Evolutionary conservation across 2,797 vertebrate species (phyloP).

Genomic region (Momotus momota): DNA sequence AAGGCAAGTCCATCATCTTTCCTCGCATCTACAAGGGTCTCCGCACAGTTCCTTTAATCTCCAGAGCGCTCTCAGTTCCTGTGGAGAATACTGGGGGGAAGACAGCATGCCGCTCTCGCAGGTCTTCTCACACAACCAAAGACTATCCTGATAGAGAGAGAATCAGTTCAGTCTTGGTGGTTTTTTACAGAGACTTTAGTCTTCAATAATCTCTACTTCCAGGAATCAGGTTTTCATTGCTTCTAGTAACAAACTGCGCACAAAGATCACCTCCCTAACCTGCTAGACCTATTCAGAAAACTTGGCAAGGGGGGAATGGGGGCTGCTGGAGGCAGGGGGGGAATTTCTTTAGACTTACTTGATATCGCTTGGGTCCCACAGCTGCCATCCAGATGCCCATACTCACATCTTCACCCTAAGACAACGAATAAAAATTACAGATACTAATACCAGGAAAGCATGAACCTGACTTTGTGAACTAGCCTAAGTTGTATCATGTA

Average conservation of each 20-base stretch:
- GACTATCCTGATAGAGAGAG: constrained; percentile 84
- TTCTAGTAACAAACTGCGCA: background rate
- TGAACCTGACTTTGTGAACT: background rate
- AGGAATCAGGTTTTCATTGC: background rate
- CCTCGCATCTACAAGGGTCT: constrained; percentile 91
- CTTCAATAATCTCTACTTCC: background rate
- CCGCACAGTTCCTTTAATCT: constrained; percentile 85
- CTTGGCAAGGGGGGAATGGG: no score
- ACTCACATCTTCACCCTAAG: constrained; percentile 96
- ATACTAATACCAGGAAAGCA: background rate
- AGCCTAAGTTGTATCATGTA: background rate
- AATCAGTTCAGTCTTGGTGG: background rate
- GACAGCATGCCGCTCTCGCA: constrained; percentile 94
- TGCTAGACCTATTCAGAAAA: background rate
- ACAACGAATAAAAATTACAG: background rate
- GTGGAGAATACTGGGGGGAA: constrained; percentile 91
- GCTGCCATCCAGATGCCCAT: constrained; percentile 99
- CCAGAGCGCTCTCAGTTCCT: constrained; percentile 89
- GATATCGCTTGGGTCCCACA: constrained; percentile 91
- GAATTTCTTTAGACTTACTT: constrained; percentile 63
- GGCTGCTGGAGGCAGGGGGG: background rate
- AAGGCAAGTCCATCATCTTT: constrained; percentile 33
- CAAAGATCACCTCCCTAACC: background rate
- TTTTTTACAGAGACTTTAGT: background rate
- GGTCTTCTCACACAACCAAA: constrained; percentile 95